These are phyloP conservation scores for Dynastes tityus DNA, from an alignment of 2,888 invertebrate species.

Conservation along the genomic window DNA sequence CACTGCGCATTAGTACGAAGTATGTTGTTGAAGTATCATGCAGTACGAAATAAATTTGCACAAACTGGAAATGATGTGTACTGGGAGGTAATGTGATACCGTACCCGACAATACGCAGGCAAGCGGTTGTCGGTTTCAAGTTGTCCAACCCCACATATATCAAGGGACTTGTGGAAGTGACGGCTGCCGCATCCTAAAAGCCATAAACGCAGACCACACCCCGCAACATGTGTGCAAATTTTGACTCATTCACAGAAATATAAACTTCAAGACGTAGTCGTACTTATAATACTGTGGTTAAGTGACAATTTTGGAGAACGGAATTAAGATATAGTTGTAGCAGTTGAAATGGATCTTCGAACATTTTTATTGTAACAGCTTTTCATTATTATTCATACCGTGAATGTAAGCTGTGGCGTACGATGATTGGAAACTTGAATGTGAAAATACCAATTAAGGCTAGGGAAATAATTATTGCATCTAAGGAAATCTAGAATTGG, in stretches of 20 bases:
- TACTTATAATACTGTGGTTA: conserved; percentile 16
- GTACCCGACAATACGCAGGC: conserved; percentile 41
- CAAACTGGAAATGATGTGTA: conserved; percentile 50
- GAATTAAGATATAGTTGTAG: background rate
- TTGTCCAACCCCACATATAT: conserved; percentile 56
- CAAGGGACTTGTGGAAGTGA: conserved; percentile 56
- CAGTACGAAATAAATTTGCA: conserved; percentile 49
- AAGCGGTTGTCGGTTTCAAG: conserved; percentile 48
- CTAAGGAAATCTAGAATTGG: too few relatives aligned
- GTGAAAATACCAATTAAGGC: too few relatives aligned
- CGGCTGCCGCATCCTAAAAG: conserved; percentile 54
- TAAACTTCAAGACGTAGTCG: conserved; percentile 36
- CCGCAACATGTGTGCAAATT: conserved; percentile 57
- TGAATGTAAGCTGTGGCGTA: too few relatives aligned
- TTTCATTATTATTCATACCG: too few relatives aligned
- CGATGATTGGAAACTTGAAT: too few relatives aligned
- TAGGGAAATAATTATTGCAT: too few relatives aligned
- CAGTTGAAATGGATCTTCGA: too few relatives aligned
- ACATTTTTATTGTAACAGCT: too few relatives aligned
- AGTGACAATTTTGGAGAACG: background rate
- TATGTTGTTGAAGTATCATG: conserved; percentile 46
- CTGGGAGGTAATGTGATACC: conserved; percentile 44
- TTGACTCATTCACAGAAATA: conserved; percentile 57
- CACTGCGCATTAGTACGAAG: conserved; percentile 30
- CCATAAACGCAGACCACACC: conserved; percentile 53